Evolutionary conservation across 2,797 vertebrate genomes (phyloP).

Genomic region (Glyptemys insculpta): DNA sequence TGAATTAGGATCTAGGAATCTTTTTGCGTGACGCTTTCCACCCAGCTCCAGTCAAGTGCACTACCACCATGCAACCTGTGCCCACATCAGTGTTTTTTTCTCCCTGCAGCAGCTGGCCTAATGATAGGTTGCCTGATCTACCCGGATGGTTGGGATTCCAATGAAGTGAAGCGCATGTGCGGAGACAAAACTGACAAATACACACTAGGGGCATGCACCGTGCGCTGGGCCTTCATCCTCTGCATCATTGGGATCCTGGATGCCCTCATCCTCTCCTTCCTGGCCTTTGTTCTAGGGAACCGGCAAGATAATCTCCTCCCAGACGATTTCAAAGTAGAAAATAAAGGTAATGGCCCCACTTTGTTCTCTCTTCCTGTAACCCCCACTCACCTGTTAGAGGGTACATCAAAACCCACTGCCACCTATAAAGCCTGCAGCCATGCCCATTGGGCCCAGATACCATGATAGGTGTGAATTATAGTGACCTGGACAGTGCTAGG

Average conservation of each 20-base stretch:
- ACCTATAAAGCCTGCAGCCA: neutral
- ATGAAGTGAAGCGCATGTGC: constrained; percentile 92
- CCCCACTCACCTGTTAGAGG: neutral
- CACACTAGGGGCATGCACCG: constrained; percentile 92
- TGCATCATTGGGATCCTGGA: constrained; percentile 97
- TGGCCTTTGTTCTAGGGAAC: constrained; percentile 95
- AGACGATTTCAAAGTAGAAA: constrained; percentile 90
- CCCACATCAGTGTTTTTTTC: rapidly evolving
- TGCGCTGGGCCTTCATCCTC: constrained; percentile 98
- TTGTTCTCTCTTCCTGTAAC: neutral
- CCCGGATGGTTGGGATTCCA: constrained; percentile 96
- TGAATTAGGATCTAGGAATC: neutral
- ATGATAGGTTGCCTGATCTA: constrained; percentile 97
- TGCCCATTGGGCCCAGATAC: too few species aligned
- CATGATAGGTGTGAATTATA: neutral
- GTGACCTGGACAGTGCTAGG: neutral
- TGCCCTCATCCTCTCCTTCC: constrained; percentile 90
- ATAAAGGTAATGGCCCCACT: constrained; percentile 78
- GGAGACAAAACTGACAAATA: constrained; percentile 96
- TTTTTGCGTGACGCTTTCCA: neutral
- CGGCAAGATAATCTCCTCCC: constrained; percentile 95
- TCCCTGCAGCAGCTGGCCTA: constrained; percentile 87
- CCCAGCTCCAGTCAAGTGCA: neutral
- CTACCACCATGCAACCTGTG: rapidly evolving
- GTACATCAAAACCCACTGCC: neutral